Conservation (phyloP, 2,888 invertebrate species). For the Phaedon cochleariae region DNA sequence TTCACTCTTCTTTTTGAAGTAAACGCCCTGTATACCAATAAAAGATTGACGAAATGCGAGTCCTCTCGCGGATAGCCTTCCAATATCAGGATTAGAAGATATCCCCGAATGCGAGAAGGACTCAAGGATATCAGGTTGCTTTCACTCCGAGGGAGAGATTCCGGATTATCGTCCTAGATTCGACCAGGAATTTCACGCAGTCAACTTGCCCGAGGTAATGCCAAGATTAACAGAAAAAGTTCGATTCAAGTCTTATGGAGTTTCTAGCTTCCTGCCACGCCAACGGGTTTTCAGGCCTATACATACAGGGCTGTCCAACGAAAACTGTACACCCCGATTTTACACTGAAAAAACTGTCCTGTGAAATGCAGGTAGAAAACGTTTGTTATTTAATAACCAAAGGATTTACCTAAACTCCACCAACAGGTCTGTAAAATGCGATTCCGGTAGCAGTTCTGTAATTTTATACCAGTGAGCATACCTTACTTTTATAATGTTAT, state of each 20-base stretch:
- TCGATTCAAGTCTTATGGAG: conserved; percentile 37
- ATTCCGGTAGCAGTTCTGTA: too few relatives aligned
- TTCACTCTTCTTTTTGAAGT: background rate
- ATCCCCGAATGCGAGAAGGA: conserved; percentile 15
- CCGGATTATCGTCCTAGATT: conserved; percentile 22
- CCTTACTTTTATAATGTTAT: too few relatives aligned
- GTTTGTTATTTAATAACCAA: too few relatives aligned
- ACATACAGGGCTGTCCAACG: too few relatives aligned
- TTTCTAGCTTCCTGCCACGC: conserved; percentile 11
- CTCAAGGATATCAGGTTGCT: conserved; percentile 8
- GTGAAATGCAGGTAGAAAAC: too few relatives aligned
- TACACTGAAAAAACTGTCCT: too few relatives aligned
- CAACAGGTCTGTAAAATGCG: too few relatives aligned
- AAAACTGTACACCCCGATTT: too few relatives aligned
- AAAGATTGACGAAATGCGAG: conserved; percentile 24
- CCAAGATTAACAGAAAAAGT: conserved; percentile 41
- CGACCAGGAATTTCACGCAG: conserved; percentile 29
- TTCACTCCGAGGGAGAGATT: conserved; percentile 21
- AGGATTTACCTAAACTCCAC: too few relatives aligned
- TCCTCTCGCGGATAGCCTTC: conserved; percentile 18
- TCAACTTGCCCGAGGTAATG: conserved; percentile 34
- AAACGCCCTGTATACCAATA: too few relatives aligned
- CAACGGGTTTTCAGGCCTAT: background rate
- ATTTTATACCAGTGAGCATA: too few relatives aligned
- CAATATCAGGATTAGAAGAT: conserved; percentile 21